Evolutionary conservation across 2,797 vertebrate species (phyloP), one percentile per base, ranked within the genome.

Genomic region (Atherinosoma microstoma): DNA sequence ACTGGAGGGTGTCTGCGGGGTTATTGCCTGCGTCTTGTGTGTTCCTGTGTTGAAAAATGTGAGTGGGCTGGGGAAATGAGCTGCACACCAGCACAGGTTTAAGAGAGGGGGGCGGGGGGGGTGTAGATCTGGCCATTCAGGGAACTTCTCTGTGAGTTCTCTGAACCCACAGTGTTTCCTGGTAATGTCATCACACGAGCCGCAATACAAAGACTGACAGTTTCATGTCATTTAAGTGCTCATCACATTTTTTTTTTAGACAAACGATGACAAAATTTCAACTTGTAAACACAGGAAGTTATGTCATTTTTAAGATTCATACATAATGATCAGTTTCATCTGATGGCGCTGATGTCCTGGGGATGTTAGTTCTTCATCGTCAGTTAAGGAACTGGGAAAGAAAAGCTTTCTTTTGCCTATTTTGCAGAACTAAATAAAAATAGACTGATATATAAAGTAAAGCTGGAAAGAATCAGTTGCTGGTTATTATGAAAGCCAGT

Each of bases 111-210:
- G n/a, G n/a, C n/a, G n/a, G 34, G 34, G 92, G 88, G 84, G 90
- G 90, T 90, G 87, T 92, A 88, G 87, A 79, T 89, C 89, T 91
- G 94, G 91, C 88, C 93, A 91, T 95, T 94, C 93, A 91, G 90
- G 92, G 94, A 95, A 95, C 87, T 94, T 90, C 78, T 85, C 70
- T 61, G 5, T 66, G 75, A 91, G 82, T 95, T 95, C 94, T 94
- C 81, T 91, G 93, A 92, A 95, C 67, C 88, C 70, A 42, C 32
- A 76, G 38, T 49, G 40, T 90, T 95, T 95, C 94, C 94, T 94
- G 92, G 90, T 90, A 91, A 87, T 84, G 79, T 90, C 88, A 82
- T 89, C 79, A 91, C 75, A 77, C 81, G 73, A 67, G 77, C 73
- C 70, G 68, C 81, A 71, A 61, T 36, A 70, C 47, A 58, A 38